Evolutionary conservation across 2,113 vertebrate genomes (phyloP).

Genomic region (Otolemur garnettii): DNA sequence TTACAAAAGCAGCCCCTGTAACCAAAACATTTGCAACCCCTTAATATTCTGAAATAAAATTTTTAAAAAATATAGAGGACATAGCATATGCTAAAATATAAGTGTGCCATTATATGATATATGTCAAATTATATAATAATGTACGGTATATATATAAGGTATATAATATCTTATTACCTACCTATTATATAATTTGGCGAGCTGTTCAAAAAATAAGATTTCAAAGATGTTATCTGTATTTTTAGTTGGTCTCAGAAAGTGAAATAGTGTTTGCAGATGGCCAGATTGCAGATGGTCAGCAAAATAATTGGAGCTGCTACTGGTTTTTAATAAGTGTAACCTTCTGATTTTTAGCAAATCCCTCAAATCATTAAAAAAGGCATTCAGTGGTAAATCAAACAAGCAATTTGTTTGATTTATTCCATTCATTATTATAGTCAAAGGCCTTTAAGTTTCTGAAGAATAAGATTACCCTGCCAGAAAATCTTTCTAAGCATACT

Average conservation of each 20-base stretch:
- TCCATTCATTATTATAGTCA: background rate
- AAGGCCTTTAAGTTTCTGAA: constrained; percentile 61
- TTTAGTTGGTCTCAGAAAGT: constrained; percentile 61
- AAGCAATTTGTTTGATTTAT: background rate
- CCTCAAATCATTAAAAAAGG: constrained; percentile 50
- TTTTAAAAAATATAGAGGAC: background rate
- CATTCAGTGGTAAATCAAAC: constrained; percentile 20
- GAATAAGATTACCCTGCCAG: constrained; percentile 25
- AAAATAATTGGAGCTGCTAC: constrained; percentile 33
- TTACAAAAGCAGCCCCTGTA: no score
- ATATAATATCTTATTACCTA: background rate
- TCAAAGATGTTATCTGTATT: constrained; percentile 66
- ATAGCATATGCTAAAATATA: background rate
- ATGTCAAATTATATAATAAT: no score
- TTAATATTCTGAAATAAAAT: no score
- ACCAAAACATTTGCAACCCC: no score
- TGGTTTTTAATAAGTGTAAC: background rate
- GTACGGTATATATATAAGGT: no score
- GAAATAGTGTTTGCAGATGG: constrained; percentile 2
- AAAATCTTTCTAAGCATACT: constrained; percentile 38
- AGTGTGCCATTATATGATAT: background rate
- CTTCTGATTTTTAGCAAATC: constrained; percentile 48
- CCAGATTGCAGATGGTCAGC: background rate
- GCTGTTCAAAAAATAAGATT: constrained; percentile 53
- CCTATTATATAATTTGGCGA: background rate